Evolutionary conservation across 2,797 vertebrate species (phyloP), one percentile per base, ranked within the genome.

Genomic region (Xenopus petersii): DNA sequence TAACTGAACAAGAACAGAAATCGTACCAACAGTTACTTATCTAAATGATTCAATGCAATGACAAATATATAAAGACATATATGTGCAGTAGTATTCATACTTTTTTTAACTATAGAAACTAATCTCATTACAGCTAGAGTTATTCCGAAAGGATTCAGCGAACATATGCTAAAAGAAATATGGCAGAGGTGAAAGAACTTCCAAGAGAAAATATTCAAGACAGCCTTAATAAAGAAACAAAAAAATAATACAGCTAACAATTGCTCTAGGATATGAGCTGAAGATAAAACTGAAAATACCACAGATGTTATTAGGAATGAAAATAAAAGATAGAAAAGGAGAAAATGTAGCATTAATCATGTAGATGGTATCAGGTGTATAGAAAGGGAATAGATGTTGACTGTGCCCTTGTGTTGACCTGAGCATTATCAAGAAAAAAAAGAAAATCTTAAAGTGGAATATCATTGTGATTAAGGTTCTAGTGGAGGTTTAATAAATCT

Each of bases 261-360:
- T 56, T 56, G 54, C 54, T 56, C 54, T 56, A 56, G 54, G 54
- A 56, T 56, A 56, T 56, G n/a, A 56, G n/a, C 15, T 17, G 54
- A 16, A 56, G 54, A 56, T 56, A 56, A 56, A 56, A 56, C 15
- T 56, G 54, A 56, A 56, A 56, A 56, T 17, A 17, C 54, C 54
- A 56, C 16, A 56, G 54, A 56, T 17, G 16, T 15, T 56, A 56
- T 56, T 56, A 17, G 54, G 16, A 56, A 17, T 17, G 16, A 56
- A 16, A 56, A 56, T 56, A 56, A 56, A 56, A 56, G 54, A 56
- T 56, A 56, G 54, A 56, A 56, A 56, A 56, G 54, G 54, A 56
- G 15, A 56, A 17, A 56, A 56, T 56, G 16, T 8, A 56, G 16
- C 54, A 56, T 56, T 56, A 56, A 56, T 56, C 54, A 56, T 56